Base-by-base conservation (phyloP, 2,797 vertebrate genomes). In the Apogon talboti region DNA sequence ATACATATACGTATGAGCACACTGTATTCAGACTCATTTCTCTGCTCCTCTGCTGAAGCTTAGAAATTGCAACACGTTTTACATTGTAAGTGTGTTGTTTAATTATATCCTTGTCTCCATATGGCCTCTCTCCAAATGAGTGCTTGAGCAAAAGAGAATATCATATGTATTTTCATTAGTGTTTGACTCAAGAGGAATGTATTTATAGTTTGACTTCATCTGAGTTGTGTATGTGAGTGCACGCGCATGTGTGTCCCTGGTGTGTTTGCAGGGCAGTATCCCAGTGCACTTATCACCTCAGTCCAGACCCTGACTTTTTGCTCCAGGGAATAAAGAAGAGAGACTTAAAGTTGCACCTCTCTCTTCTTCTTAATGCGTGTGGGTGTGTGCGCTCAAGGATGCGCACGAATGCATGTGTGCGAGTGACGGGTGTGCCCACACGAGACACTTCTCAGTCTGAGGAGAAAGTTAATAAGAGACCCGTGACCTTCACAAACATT, bases 231-330 rank as follows among this genome's bases (percentile, higher is more conserved):
- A 18, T 71, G 28, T 18, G 28, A 10, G 24, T 37, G 18, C 44
- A 14, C 46, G 43, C 12, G 8, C 21, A 3, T 68, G 41, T 70
- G 38, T 67, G 38, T 55, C 28, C 18, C 14, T 45, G 19, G 43
- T 18, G 15, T 56, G 8, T 78, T 63, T 79, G 19, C 58, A 79
- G 62, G 57, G 54, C 48, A 37, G 52, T 57, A 83, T 87, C 76
- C 78, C 70, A 68, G 52, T 82, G 82, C 85, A 91, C 82, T 91
- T 92, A 91, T 91, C 91, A 84, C 89, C 82, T 88, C 82, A 76
- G 78, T 72, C 81, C 91, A 89, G 88, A 71, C 84, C 73, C 60
- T 59, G 76, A 78, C 81, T 77, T 80, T 85, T 83, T 79, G 78
- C 89, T 85, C 52, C 47, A 62, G 80, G 86, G 86, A 84, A 79